phyloP scores from a whole-genome alignment of 2,888 invertebrate species.

The Melolontha melolontha region DNA sequence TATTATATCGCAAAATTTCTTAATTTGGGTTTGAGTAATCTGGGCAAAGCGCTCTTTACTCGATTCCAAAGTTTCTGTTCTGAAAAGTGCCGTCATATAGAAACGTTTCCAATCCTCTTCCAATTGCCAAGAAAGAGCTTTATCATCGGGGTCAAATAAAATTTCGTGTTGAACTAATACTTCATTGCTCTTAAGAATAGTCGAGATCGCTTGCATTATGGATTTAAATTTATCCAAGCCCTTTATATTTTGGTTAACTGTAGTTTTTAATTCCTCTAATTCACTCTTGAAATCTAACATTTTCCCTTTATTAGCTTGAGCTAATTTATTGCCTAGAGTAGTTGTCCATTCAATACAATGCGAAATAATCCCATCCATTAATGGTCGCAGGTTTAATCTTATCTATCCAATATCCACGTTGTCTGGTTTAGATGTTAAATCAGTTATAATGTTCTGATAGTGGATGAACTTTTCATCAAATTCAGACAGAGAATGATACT shows the following conservation, averaged over 20 bases:
- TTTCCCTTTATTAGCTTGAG: conserved; percentile 73
- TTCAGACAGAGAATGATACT: conserved; percentile 72
- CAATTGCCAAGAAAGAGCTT: conserved; percentile 71
- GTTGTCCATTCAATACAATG: conserved; percentile 87
- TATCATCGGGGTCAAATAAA: conserved; percentile 68
- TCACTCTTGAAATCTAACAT: conserved; percentile 77
- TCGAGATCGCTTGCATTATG: conserved; percentile 85
- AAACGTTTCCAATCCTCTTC: conserved; percentile 78
- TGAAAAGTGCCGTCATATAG: conserved; percentile 76
- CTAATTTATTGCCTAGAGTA: conserved; percentile 77
- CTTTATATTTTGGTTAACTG: conserved; percentile 81
- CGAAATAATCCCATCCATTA: conserved; percentile 76
- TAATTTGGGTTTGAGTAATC: conserved; percentile 82
- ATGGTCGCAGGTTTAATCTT: conserved; percentile 79
- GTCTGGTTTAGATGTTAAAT: conserved; percentile 66
- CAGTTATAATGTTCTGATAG: conserved; percentile 79
- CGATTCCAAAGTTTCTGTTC: conserved; percentile 77
- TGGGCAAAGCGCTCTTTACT: conserved; percentile 90
- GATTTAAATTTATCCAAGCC: conserved; percentile 85
- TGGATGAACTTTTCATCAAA: conserved; percentile 89
- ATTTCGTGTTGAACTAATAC: conserved; percentile 80
- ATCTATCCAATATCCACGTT: conserved; percentile 77
- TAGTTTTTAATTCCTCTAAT: conserved; percentile 72
- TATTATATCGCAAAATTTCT: conserved; percentile 73
- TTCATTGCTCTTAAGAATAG: conserved; percentile 79